These are phyloP conservation scores for Thelaira solivaga DNA, from an alignment of 2,888 invertebrate species.

Conservation along the genomic window DNA sequence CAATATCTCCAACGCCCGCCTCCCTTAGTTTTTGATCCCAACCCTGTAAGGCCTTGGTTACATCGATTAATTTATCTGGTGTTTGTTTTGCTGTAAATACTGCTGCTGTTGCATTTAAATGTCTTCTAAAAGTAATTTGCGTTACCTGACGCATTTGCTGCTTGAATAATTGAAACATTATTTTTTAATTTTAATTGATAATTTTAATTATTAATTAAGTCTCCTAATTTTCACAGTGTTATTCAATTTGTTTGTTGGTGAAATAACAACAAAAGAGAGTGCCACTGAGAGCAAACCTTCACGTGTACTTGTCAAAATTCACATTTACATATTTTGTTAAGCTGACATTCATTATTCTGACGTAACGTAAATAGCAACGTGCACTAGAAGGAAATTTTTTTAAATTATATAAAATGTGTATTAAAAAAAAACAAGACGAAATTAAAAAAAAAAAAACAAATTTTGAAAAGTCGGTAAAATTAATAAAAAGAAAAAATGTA, in stretches of 20 bases:
- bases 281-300: slow-evolving; percentile 1
- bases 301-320: slow-evolving; percentile 22
- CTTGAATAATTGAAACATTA: slow-evolving; percentile 59
- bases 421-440: too few species aligned
- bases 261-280: too few species aligned
- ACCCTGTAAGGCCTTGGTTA: slow-evolving; percentile 69
- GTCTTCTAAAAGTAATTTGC: slow-evolving; percentile 1
- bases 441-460: too few species aligned
- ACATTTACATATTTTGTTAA: too few species aligned
- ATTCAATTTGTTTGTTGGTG: slow-evolving; percentile 12
- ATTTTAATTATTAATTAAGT: slow-evolving; percentile 4
- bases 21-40: slow-evolving; percentile 78
- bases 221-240: slow-evolving; percentile 12
- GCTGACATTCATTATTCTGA: too few species aligned
- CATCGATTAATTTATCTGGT: slow-evolving; percentile 56
- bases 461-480: too few species aligned
- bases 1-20: slow-evolving; percentile 78
- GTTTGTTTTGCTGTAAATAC: slow-evolving; percentile 19
- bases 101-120: slow-evolving; percentile 8
- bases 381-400: too few species aligned
- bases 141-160: slow-evolving; percentile 51
- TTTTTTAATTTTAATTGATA: slow-evolving; percentile 35
- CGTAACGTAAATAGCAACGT: too few species aligned
- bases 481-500: too few species aligned
- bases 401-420: too few species aligned